Percentiles rank a stretch among this genome's conserved stretches.
Evolutionary conservation across 2,888 invertebrate species (phyloP).

Genomic region (Lydus trimaculatus): DNA sequence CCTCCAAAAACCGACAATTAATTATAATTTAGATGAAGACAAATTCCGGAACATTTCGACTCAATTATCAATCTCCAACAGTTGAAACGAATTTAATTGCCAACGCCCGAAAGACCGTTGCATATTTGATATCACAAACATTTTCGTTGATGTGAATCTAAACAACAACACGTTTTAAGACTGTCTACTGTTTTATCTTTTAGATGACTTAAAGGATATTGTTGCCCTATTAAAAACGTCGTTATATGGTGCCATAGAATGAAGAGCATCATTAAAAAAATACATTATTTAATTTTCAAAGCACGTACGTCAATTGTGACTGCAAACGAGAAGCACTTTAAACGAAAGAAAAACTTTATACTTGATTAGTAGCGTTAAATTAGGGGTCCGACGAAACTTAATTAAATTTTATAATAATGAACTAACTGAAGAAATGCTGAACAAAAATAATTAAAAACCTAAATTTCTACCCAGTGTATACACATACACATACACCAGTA

Average conservation of each 20-base stretch:
- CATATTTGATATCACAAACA: constrained; percentile 11
- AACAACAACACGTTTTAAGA: constrained; percentile 10
- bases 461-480: constrained; percentile 59
- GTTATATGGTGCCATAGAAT: constrained; percentile 26
- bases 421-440: constrained; percentile 64
- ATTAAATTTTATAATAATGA: constrained; percentile 64
- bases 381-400: constrained; percentile 62
- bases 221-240: background rate
- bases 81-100: constrained; percentile 15
- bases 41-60: background rate
- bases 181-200: background rate
- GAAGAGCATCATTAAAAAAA: constrained; percentile 54
- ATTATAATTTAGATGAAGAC: constrained; percentile 14
- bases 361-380: constrained; percentile 64
- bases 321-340: constrained; percentile 56
- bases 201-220: background rate
- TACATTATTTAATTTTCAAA: constrained; percentile 57
- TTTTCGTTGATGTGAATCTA: constrained; percentile 3
- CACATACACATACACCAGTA: constrained; percentile 41
- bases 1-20: background rate
- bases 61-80: constrained; percentile 12
- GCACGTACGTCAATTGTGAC: constrained; percentile 60
- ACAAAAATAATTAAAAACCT: constrained; percentile 64
- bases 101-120: constrained; percentile 10
- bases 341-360: constrained; percentile 61